A percentile compares a stretch with the other conserved stretches of the same genome.
Conservation (phyloP, 2,797 vertebrate species). For the Yasuhikotakia modesta region DNA sequence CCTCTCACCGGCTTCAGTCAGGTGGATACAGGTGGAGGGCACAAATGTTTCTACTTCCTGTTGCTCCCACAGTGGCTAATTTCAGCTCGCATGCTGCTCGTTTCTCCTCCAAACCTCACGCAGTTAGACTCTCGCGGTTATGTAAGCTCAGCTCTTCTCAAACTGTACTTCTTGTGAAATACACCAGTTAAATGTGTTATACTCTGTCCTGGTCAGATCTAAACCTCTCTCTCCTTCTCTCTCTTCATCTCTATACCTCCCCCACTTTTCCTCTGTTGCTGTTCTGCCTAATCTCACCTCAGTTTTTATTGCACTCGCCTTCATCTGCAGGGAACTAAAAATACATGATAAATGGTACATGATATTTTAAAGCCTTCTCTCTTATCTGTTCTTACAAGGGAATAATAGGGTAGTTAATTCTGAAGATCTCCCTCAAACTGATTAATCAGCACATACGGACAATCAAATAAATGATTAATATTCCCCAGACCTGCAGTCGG, state of each 20-base stretch:
- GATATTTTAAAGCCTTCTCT: slow-evolving; percentile 85
- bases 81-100: slow-evolving; percentile 58
- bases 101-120: slow-evolving; percentile 29
- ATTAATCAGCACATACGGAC: slow-evolving; percentile 86
- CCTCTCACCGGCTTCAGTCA: slow-evolving; percentile 57
- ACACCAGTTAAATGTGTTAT: slow-evolving; percentile 47
- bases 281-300: slow-evolving; percentile 77
- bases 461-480: slow-evolving; percentile 89
- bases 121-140: slow-evolving; percentile 8
- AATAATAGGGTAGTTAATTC: slow-evolving; percentile 87
- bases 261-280: slow-evolving; percentile 65
- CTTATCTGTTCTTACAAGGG: slow-evolving; percentile 82
- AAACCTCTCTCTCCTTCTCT: slow-evolving; percentile 56
- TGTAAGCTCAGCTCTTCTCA: slow-evolving; percentile 61
- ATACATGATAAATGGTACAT: slow-evolving; percentile 87
- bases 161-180: slow-evolving; percentile 57
- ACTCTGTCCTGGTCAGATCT: slow-evolving; percentile 44
- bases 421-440: slow-evolving; percentile 82
- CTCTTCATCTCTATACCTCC: slow-evolving; percentile 13
- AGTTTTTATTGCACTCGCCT: slow-evolving; percentile 82
- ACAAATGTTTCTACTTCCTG: slow-evolving; percentile 67
- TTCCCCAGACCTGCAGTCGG: slow-evolving; percentile 76
- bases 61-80: slow-evolving; percentile 12
- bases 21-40: slow-evolving; percentile 76
- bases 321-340: slow-evolving; percentile 84